Evolutionary conservation across 2,113 vertebrate species (phyloP).

Genomic region (Cygnus buccinator): DNA sequence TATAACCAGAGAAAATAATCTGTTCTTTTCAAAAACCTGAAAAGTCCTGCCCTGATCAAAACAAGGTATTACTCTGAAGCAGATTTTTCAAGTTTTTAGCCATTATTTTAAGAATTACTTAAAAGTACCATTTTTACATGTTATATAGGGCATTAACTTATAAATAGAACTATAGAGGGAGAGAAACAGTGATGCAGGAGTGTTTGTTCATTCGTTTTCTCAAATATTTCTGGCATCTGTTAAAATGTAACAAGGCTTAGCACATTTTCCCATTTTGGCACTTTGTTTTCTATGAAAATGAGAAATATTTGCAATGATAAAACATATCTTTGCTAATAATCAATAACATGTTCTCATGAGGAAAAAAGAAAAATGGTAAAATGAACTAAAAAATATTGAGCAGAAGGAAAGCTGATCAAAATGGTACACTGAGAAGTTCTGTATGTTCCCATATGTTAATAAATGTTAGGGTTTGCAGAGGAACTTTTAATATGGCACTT

Average conservation of each 20-base stretch:
- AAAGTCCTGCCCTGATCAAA: background rate
- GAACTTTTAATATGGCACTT: background rate
- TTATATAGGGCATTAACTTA: background rate
- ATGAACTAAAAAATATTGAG: background rate
- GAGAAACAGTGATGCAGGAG: background rate
- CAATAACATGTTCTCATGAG: background rate
- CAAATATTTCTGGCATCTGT: constrained; percentile 13
- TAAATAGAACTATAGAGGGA: background rate
- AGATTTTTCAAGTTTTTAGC: background rate
- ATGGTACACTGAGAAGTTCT: background rate
- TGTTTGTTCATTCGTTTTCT: constrained; percentile 16
- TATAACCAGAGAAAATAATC: background rate
- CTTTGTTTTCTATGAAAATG: background rate
- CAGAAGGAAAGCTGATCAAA: background rate
- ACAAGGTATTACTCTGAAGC: background rate
- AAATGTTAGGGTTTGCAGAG: background rate
- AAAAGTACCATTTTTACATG: background rate
- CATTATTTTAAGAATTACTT: background rate
- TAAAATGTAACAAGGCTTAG: constrained; percentile 4
- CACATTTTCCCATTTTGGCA: background rate
- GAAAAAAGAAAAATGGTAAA: background rate
- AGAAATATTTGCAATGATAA: constrained; percentile 38
- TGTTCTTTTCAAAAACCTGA: constrained; percentile 6
- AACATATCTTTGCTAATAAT: constrained; percentile 32
- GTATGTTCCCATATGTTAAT: background rate